Base-by-base conservation (phyloP, 2,113 vertebrate species). In the Epinephelus cyanopodus region DNA sequence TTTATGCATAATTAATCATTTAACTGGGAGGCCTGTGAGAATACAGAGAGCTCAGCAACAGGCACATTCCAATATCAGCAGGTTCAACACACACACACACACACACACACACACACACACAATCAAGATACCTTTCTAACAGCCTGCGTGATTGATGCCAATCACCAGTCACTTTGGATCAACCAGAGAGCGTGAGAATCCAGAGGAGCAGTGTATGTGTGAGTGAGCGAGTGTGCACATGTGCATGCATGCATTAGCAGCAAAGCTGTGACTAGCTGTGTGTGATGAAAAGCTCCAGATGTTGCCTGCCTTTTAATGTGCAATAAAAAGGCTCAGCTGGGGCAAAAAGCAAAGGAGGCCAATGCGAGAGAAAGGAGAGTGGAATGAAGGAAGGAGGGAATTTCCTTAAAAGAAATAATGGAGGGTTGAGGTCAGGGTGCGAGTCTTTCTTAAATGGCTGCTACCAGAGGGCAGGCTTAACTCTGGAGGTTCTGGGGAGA, bases 241-340 rank as follows among this genome's bases (percentile, higher is more conserved):
- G 91, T 90, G 92, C 86, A 89, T 88, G 92, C 86, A 91, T 92
- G 93, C 88, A 90, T 93, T 93, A 93, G 90, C 86, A 75, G 90
- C 91, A 82, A 92, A 91, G 92, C 92, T 89, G 89, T 81, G 89
- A 87, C 88, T 93, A 74, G 91, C 93, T 93, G 94, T 90, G 93
- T 83, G 92, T 79, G 79, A 90, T 95, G 94, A 97, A 97, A 95
- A 94, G 96, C 93, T 95, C 96, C 96, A 96, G 96, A 96, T 96
- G 96, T 96, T 98, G 95, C 94, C 94, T 93, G 96, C 96, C 95
- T 96, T 93, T 97, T 96, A 96, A 97, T 96, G 96, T 95, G 95
- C 91, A 95, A 93, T 95, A 95, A 96, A 98, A 97, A 97, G 95
- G 96, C 96, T 97, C 97, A 95, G 95, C 93, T 96, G 95, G 95